These are phyloP conservation scores for Dryocosmus kuriphilus DNA, from an alignment of 2,888 invertebrate species.

Conservation along the genomic window DNA sequence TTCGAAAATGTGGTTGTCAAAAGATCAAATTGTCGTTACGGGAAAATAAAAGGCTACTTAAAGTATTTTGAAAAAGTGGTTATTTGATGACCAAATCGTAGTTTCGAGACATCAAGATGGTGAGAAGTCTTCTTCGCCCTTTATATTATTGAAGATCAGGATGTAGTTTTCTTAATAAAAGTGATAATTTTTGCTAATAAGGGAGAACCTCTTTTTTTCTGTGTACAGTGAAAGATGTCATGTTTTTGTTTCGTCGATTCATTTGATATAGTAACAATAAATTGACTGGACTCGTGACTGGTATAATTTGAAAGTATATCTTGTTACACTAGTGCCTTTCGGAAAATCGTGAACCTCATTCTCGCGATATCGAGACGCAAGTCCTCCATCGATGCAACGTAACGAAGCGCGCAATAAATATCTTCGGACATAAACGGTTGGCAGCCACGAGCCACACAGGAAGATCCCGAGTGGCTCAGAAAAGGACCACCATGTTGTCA, in stretches of 20 bases:
- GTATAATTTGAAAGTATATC: slow-evolving; percentile 34
- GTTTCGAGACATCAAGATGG: too few relatives aligned
- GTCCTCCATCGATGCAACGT: slow-evolving; percentile 27
- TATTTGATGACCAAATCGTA: too few relatives aligned
- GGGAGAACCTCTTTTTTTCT: too few relatives aligned
- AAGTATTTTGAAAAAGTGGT: too few relatives aligned
- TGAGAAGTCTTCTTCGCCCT: too few relatives aligned
- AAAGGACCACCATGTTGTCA: slow-evolving; percentile 5
- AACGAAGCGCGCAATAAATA: slow-evolving; percentile 74
- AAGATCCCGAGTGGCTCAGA: not conserved
- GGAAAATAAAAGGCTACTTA: too few relatives aligned
- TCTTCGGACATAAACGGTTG: slow-evolving; percentile 74
- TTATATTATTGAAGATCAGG: too few relatives aligned
- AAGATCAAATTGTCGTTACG: too few relatives aligned
- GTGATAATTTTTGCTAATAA: too few relatives aligned
- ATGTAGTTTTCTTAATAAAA: too few relatives aligned
- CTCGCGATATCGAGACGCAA: slow-evolving; percentile 32
- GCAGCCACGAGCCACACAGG: slow-evolving; percentile 70
- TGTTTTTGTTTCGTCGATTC: not conserved
- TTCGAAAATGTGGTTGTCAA: too few relatives aligned
- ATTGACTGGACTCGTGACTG: slow-evolving; percentile 28
- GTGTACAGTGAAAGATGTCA: slow-evolving; percentile 22
- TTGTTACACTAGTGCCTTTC: slow-evolving; percentile 25
- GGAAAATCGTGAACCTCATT: slow-evolving; percentile 37
- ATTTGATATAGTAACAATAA: slow-evolving; percentile 23